Evolutionary conservation across 1,140 invertebrate genomes (phyloP), one percentile per base, ranked within the genome.

Genomic region (Drosophila pruinosa): DNA sequence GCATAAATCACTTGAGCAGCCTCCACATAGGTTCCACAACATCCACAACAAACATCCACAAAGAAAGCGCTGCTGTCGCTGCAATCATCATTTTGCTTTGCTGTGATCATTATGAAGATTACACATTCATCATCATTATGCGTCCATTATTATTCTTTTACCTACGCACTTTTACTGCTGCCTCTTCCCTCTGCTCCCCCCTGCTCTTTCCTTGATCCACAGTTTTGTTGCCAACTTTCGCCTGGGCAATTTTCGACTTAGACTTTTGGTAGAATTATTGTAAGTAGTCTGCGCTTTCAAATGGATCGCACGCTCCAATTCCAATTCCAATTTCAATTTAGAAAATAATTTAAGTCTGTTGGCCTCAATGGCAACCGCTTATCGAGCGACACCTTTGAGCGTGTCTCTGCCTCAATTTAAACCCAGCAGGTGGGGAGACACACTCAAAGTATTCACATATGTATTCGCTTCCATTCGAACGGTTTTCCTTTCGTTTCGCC

Each of bases 91-190:
- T 43, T 28, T 56, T 19, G 22, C 5, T 26, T 4, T 8, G 22
- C 3, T 50, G 38, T 62, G 62, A 65, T 76, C 75, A 64, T 72
- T 63, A 78, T 78, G 69, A 72, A 63, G 80, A 85, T 88, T 77
- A 54, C 67, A 79, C 81, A 81, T 85, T 85, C 77, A 85, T 85
- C 82, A 85, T 85, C 81, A 85, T 85, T 85, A 85, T 67, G 70
- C 7, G 21, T 12, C 47, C 59, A 62, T 62, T 69, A 53, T 54
- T 34, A 58, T 58, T 67, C 52, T 83, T 75, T 81, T 86, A 78
- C 81, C 81, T 86, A 86, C 82, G 82, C 82, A 86, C 82, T 86
- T 78, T 88, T 88, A 88, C 82, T 72, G 38, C 67, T 45, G 8
- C 21, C 3, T 17, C 8, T 21, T 43, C 8, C 5, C 12, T 50